Percentiles rank a stretch among this genome's conserved stretches.
These are phyloP conservation scores for Castor canadensis DNA, from an alignment of 2,113 vertebrate genomes.

Conservation along the genomic window DNA sequence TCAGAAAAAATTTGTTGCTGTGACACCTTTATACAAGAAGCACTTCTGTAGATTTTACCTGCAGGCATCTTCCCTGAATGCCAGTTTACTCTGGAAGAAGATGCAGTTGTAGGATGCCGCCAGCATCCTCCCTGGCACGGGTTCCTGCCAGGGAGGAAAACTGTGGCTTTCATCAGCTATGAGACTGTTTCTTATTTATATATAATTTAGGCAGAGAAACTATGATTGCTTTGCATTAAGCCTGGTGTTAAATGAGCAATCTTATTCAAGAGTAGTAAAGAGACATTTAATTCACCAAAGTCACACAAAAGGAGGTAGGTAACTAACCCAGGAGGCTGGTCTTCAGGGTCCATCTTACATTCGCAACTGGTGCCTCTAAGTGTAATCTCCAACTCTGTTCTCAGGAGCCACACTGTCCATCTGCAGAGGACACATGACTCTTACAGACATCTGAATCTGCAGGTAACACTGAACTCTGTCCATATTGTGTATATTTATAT, in stretches of 20 bases:
- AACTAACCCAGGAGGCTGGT: not conserved
- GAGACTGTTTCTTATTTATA: not conserved
- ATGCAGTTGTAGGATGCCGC: accelerated
- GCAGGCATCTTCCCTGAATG: not conserved
- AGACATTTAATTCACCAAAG: not conserved
- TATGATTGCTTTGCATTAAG: not conserved
- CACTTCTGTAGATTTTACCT: not conserved
- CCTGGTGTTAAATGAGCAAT: not conserved
- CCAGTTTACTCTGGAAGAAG: not conserved
- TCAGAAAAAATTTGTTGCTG: not conserved
- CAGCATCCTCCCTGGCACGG: accelerated
- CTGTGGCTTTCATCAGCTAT: not conserved
- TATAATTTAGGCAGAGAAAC: not conserved
- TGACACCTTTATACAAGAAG: not conserved
- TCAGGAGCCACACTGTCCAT: not conserved
- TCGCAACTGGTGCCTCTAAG: not conserved
- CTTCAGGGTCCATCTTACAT: not conserved
- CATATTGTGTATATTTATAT: too few species aligned
- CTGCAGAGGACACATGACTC: not conserved
- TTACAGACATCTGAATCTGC: too few species aligned
- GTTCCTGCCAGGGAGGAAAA: not conserved
- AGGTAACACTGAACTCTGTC: too few species aligned
- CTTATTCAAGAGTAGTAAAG: not conserved
- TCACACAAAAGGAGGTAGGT: not conserved
- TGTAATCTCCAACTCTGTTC: not conserved